Base-by-base conservation (phyloP, 2,888 invertebrate genomes). In the Acleris emargana region DNA sequence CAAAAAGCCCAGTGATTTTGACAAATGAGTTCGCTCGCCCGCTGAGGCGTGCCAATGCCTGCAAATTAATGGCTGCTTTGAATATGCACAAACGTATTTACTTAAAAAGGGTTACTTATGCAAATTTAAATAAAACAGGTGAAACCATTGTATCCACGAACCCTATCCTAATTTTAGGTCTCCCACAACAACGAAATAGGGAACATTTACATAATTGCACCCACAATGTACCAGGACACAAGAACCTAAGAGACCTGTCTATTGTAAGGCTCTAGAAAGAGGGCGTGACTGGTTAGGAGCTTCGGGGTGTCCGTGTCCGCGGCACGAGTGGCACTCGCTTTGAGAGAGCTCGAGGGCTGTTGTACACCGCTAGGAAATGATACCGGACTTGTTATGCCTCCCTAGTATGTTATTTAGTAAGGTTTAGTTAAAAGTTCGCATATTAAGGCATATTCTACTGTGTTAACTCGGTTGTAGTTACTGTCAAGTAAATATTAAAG, bases 311-410 rank as follows among this genome's bases (percentile, higher is more conserved):
- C 49, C 64, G 68, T 63, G 68, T 67, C 69, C 57, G 66, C 66
- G 57, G 57, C 42, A 69, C 67, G 66, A 74, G 73, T 70, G 68
- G 68, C 71, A 68, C 75, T 75, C 64, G 59, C 64, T 47, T 72
- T 58, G 67, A 74, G 74, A 62, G 68, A 62, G 71, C 71, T 67
- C 47, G 64, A 70, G 73, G 68, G 68, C 64, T 52, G 67, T 67
- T 62, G 68, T 64, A 54, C 52, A 53, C 66, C 69, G 63, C 71
- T 63, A 58, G 74, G 71, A 78, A 76, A 76, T 75, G 77, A 78
- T 77, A 78, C 70, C 71, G 67, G 62, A 68, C 75, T 75, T 75
- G 77, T 77, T 76, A 77, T 76, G 73, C 64, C 59, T 58, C 67
- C 74, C 72, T 76, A 68, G 77, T 76, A 74, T 73, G 42, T 43